Percentiles rank a stretch among this genome's conserved stretches.
Evolutionary conservation across 2,113 vertebrate species (phyloP).

Genomic region (Melanocharis versteri): DNA sequence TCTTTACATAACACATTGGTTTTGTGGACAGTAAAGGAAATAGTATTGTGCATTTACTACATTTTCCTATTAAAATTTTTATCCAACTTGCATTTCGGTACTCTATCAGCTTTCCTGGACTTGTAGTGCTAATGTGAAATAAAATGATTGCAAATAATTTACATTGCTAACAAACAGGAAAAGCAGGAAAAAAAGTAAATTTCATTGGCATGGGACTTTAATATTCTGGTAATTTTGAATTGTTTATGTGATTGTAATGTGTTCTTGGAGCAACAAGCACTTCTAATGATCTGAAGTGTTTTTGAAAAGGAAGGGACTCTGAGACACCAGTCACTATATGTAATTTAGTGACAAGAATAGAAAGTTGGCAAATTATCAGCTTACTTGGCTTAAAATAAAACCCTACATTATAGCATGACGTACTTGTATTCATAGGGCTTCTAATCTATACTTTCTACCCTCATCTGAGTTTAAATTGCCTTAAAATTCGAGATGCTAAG

Average conservation of each 20-base stretch:
- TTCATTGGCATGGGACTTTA: not conserved
- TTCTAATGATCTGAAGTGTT: not conserved
- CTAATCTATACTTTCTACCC: not conserved
- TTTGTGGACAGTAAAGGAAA: not conserved
- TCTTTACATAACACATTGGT: not conserved
- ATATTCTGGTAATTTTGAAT: not conserved
- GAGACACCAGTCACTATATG: not conserved
- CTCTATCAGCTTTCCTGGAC: not conserved
- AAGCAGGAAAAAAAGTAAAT: not conserved
- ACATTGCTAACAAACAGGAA: not conserved
- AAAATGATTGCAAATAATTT: not conserved
- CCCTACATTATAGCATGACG: accelerated
- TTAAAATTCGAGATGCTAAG: not conserved
- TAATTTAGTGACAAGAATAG: not conserved
- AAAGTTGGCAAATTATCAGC: not conserved
- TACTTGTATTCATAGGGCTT: not conserved
- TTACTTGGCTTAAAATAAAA: not conserved
- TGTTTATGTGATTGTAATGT: not conserved
- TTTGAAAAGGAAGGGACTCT: not conserved
- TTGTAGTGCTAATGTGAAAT: not conserved
- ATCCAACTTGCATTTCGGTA: not conserved
- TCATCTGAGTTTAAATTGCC: not conserved
- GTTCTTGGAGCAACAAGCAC: not conserved
- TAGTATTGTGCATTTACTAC: not conserved
- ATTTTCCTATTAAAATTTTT: not conserved